Conservation (phyloP, 92 coral and sea anemone genomes). For the Pocillopora meandrina region DNA sequence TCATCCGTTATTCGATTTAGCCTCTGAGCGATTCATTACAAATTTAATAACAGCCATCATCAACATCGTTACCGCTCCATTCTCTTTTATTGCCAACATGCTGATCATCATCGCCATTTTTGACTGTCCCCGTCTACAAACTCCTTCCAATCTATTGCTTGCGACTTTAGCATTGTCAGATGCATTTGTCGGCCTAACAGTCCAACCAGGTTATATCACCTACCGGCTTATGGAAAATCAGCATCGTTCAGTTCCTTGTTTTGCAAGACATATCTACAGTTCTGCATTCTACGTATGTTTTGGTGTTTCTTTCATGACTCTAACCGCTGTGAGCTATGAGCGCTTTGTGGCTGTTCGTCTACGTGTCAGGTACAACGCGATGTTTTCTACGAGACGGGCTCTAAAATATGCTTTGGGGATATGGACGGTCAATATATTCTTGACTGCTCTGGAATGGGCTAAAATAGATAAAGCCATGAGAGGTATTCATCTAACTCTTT, state of each 20-base stretch:
- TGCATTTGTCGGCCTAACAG: conserved; percentile 23
- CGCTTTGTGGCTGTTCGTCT: conserved; percentile 42
- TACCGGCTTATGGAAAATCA: conserved; percentile 40
- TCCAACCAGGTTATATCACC: conserved; percentile 35
- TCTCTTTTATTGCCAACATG: not conserved
- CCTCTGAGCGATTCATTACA: not conserved
- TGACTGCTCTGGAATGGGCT: conserved; percentile 72
- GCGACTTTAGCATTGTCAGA: conserved; percentile 35
- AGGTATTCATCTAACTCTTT: conserved; percentile 57
- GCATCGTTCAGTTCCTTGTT: conserved; percentile 27
- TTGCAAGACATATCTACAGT: not conserved
- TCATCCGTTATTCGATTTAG: not conserved
- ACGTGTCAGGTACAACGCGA: conserved; percentile 7
- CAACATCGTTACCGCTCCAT: conserved; percentile 4
- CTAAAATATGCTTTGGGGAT: conserved; percentile 14
- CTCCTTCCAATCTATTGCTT: conserved; percentile 34
- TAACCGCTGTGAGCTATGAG: conserved; percentile 44
- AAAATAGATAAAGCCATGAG: conserved; percentile 50
- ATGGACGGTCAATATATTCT: conserved; percentile 57
- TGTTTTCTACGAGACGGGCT: not conserved
- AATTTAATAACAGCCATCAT: conserved; percentile 10
- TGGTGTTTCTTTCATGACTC: conserved; percentile 28
- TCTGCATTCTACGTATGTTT: conserved; percentile 23
- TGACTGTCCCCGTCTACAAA: not conserved
- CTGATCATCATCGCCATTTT: conserved; percentile 7